These are phyloP conservation scores for Muraenolepis orangiensis DNA, from an alignment of 2,797 vertebrate genomes.

Conservation along the genomic window DNA sequence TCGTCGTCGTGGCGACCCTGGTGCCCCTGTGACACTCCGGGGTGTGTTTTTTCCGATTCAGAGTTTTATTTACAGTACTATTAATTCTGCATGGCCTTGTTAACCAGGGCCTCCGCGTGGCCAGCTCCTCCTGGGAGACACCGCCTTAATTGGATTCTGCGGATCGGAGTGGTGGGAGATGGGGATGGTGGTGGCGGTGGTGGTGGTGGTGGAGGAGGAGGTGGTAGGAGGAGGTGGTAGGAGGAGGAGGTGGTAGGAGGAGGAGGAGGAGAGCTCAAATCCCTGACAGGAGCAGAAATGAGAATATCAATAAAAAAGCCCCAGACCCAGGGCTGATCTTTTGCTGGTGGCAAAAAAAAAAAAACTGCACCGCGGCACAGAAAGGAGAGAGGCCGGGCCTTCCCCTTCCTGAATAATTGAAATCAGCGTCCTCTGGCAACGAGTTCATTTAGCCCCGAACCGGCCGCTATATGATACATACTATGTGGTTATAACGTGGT, in stretches of 20 bases:
- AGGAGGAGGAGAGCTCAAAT: constrained; percentile 59
- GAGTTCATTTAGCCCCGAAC: constrained; percentile 61
- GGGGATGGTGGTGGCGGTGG: too few species aligned
- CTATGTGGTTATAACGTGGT: not conserved
- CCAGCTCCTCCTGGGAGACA: constrained; percentile 53
- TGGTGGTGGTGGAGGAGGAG: too few species aligned
- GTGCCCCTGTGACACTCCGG: constrained; percentile 48
- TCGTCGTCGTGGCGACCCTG: too few species aligned
- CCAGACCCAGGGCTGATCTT: constrained; percentile 65
- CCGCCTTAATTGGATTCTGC: constrained; percentile 63
- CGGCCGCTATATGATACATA: constrained; percentile 57
- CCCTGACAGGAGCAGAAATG: constrained; percentile 66
- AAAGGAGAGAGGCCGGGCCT: too few species aligned
- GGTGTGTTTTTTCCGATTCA: constrained; percentile 49
- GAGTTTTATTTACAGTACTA: constrained; percentile 70
- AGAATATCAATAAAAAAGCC: constrained; percentile 76
- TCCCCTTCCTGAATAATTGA: constrained; percentile 78
- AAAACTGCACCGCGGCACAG: constrained; percentile 35
- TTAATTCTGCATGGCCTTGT: constrained; percentile 68
- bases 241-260: constrained; percentile 15
- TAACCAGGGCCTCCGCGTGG: constrained; percentile 54
- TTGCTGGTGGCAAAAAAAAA: constrained; percentile 64
- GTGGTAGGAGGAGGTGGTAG: constrained; percentile 11
- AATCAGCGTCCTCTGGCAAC: constrained; percentile 61
- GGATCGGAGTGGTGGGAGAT: constrained; percentile 43